Percentiles rank a stretch among this genome's conserved stretches.
These are phyloP conservation scores for Agrenia bidenticulata DNA, from an alignment of 2,888 invertebrate genomes.

Conservation along the genomic window DNA sequence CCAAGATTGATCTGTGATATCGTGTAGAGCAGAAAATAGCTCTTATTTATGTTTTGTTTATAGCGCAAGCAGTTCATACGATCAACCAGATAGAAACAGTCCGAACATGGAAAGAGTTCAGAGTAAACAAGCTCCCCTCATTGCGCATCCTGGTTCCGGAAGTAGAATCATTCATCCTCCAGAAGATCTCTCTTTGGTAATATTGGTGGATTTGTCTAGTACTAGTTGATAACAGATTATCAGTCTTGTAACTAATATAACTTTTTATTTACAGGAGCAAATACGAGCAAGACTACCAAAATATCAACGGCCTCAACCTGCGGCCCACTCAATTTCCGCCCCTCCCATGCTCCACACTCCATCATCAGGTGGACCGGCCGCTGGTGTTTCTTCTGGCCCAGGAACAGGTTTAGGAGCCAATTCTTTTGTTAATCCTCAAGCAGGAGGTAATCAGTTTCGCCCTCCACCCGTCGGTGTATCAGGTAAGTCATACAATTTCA, in stretches of 20 bases:
- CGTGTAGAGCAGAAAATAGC: neutral
- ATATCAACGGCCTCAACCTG: constrained; percentile 63
- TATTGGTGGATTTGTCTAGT: constrained; percentile 39
- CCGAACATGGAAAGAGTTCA: neutral
- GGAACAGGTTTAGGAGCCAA: constrained; percentile 16
- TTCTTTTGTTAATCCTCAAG: constrained; percentile 54
- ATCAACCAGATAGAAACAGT: neutral
- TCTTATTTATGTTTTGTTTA: neutral
- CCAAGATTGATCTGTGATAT: no score
- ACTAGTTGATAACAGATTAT: neutral
- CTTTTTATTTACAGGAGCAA: constrained; percentile 67
- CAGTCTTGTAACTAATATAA: neutral
- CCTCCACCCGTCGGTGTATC: constrained; percentile 67
- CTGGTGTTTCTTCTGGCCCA: neutral
- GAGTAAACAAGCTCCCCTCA: constrained; percentile 59
- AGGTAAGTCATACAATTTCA: constrained; percentile 60
- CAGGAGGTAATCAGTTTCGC: constrained; percentile 65
- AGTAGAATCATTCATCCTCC: constrained; percentile 91
- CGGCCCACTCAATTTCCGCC: constrained; percentile 55
- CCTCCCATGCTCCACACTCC: constrained; percentile 53
- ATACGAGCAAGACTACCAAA: constrained; percentile 70
- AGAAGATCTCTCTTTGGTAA: constrained; percentile 79
- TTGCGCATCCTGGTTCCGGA: constrained; percentile 77
- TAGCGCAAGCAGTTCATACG: neutral
- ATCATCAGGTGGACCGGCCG: constrained; percentile 47